Evolutionary conservation across 2,888 invertebrate genomes (phyloP), one percentile per base, ranked within the genome.

Genomic region (Ophion obscuratus): DNA sequence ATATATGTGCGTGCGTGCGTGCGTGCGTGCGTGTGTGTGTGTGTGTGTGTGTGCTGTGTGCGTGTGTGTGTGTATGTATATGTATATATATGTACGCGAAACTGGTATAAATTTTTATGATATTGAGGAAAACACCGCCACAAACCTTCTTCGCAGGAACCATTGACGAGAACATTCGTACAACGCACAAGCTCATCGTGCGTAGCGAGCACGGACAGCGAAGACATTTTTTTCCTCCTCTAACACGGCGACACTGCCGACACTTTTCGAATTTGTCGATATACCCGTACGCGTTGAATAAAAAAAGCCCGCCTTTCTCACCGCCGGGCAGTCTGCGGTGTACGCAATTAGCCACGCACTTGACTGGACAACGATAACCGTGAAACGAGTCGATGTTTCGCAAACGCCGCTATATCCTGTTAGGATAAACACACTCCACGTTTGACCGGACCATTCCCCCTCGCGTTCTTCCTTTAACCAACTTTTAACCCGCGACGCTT

Each of bases 151-250:
- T 97, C 97, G 24, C 96, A 96, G 2, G 95, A 95, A 89, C 96
- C 96, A 89, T 96, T 96, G 81, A 96, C 95, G 67, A 97, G 94
- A 70, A 96, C 95, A 89, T 95, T 95, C 87, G 96, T 95, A 90
- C 96, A 95, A 87, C 97, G 96, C 91, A 96, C 96, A 89, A 97
- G 94, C 94, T 97, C 97, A 92, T 97, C 97, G 92, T 96, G 96
- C 90, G 96, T 96, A 24, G 97, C 97, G 87, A 97, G 95, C 82
- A 96, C 94, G 2, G 97, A 97, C 76, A 97, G 94, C 44, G 93
- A 89, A 80, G 92, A 89, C 93, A 93, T 93, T 77, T 87, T 92
- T 36, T 4, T n/a, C n/a, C 2, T 14, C n/a, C 36, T 57, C 17
- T 59, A n/a, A 59, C 73, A 36, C 31, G 4, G 4, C 59, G 9